Evolutionary conservation across 2,797 vertebrate genomes (phyloP).

Genomic region (Falco novaeseelandiae): DNA sequence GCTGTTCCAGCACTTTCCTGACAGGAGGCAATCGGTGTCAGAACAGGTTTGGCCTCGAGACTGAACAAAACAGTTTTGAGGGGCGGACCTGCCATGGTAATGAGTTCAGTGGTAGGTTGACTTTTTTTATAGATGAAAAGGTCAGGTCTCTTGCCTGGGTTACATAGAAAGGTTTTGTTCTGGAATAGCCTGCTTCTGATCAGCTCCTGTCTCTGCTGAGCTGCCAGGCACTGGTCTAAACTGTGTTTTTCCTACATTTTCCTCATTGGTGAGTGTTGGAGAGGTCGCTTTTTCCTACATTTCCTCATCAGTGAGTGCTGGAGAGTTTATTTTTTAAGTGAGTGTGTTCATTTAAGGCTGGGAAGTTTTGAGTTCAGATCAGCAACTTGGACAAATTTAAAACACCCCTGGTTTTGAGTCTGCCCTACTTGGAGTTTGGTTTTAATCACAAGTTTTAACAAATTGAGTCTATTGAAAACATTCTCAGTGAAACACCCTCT

Average conservation of each 20-base stretch:
- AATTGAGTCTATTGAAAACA: constrained; percentile 27
- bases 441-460: constrained; percentile 41
- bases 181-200: constrained; percentile 32
- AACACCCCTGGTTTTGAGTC: not conserved
- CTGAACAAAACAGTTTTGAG: not conserved
- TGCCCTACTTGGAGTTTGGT: not conserved
- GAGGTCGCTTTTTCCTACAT: not conserved
- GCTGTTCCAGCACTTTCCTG: constrained; percentile 37
- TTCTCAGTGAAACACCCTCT: not conserved
- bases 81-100: not conserved
- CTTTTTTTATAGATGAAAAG: constrained; percentile 9
- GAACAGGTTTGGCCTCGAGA: not conserved
- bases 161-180: constrained; percentile 28
- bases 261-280: not conserved
- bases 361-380: not conserved
- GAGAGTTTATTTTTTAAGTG: not conserved
- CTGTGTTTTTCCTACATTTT: not conserved
- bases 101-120: not conserved
- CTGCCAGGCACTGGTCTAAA: not conserved
- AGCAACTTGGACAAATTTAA: not conserved
- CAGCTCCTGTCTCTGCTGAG: not conserved
- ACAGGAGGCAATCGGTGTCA: not conserved
- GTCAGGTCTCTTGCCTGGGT: constrained; percentile 29
- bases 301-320: not conserved
- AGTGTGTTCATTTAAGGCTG: not conserved